Base-by-base conservation (phyloP, 1,140 invertebrate genomes). In the Himalopsyche phryganea region DNA sequence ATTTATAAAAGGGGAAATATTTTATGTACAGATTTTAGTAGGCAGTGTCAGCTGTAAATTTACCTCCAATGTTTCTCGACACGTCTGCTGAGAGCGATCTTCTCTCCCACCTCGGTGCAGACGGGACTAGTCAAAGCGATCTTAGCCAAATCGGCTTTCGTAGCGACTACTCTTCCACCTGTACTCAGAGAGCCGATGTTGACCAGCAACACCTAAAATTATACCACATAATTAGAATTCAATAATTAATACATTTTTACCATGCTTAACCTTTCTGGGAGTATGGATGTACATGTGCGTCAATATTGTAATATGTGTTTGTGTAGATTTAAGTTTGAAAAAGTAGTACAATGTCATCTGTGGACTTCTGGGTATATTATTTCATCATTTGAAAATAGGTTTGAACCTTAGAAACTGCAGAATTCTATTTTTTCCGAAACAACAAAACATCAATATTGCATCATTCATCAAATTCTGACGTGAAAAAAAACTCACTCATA, bases 1-100 rank as follows among this genome's bases (percentile, higher is more conserved):
- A 32, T 32, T 32, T 38, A 18, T 48, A 11, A 18, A 28, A 28
- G 4, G 9, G 23, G 23, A 28, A 3, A 28, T 28, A 28, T 28
- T 28, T 3, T 28, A 28, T 28, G 3, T 3, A 9, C 23, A 3
- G 23, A 3, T 3, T 28, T 28, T 28, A 28, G 23, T 28, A 28
- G 23, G 9, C 23, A 28, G 23, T 5, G 4, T 5, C 23, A 28
- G 4, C 23, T 28, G n/a, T 28, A 13, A 40, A 40, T 15, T 79
- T 75, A 91, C 89, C 97, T 89, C 97, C 98, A 99, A 84, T 99
- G 96, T 72, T 98, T 98, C 66, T 99, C 98, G 38, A 99, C 94
- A 77, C 96, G 85, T 70, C 98, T 84, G 73, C 94, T 98, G 2
- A 99, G 82, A 7, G 98, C 97, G 68, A 99, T 98, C 73, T 99